phyloP scores from a whole-genome alignment of 1,140 invertebrate species.

The Drosophila insularis region DNA sequence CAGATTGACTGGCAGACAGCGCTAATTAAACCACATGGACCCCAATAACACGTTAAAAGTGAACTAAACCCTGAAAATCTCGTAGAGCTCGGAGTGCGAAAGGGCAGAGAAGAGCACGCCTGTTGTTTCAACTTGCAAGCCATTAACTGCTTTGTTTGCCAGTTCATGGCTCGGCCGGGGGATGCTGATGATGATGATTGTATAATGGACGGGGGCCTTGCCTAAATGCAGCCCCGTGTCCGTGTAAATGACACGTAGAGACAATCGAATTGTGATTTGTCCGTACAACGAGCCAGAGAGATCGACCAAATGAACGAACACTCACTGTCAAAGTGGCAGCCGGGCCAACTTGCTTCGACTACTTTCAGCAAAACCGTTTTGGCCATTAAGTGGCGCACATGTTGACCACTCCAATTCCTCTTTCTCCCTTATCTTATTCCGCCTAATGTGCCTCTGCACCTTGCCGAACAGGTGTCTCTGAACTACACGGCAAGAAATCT shows the following conservation, averaged over 20 bases:
- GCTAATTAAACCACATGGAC: slow-evolving; percentile 72
- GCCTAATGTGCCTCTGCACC: neutral
- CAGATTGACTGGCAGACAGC: slow-evolving; percentile 64
- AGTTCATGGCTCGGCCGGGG: neutral
- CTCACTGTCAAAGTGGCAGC: slow-evolving; percentile 64
- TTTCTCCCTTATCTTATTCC: neutral
- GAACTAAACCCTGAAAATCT: slow-evolving; percentile 67
- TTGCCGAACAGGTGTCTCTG: slow-evolving; percentile 43
- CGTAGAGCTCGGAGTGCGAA: slow-evolving; percentile 3
- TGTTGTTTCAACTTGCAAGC: slow-evolving; percentile 56
- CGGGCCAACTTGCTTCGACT: slow-evolving; percentile 28
- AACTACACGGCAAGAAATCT: slow-evolving; percentile 32
- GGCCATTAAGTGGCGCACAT: slow-evolving; percentile 68
- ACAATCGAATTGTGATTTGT: slow-evolving; percentile 78
- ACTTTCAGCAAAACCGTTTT: slow-evolving; percentile 37
- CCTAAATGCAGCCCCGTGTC: slow-evolving; percentile 61
- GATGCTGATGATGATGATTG: slow-evolving; percentile 49
- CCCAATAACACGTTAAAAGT: slow-evolving; percentile 44
- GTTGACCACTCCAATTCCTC: slow-evolving; percentile 32
- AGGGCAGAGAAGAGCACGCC: neutral
- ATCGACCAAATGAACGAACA: slow-evolving; percentile 16
- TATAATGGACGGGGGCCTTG: slow-evolving; percentile 62
- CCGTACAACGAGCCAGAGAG: slow-evolving; percentile 3
- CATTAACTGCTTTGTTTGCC: slow-evolving; percentile 71
- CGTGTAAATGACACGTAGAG: slow-evolving; percentile 75